phyloP scores from a whole-genome alignment of 2,888 invertebrate species.

The Tachina grossa region DNA sequence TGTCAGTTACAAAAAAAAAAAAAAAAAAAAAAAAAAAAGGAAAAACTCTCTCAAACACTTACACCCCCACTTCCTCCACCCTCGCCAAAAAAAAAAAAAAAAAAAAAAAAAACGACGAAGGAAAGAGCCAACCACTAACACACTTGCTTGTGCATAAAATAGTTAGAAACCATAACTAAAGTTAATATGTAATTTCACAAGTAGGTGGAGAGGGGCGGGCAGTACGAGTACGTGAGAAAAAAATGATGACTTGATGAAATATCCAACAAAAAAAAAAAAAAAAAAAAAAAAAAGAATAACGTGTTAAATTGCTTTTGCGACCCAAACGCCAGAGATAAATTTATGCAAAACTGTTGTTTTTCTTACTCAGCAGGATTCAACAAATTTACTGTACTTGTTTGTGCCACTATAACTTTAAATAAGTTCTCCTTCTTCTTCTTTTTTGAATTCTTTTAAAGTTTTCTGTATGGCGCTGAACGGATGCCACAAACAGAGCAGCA shows the following conservation, averaged over 20 bases:
- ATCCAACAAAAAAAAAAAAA: not conserved
- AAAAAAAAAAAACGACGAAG: too few relatives aligned
- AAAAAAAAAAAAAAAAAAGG: not conserved
- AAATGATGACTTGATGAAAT: constrained; percentile 21
- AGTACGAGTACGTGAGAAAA: not conserved
- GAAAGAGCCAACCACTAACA: constrained; percentile 21
- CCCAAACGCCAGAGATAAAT: not conserved
- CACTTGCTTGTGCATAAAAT: not conserved
- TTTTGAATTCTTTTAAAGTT: constrained; percentile 6
- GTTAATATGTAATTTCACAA: not conserved
- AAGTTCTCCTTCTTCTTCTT: not conserved
- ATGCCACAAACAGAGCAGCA: not conserved
- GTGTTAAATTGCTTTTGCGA: constrained; percentile 67
- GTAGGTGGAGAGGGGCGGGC: not conserved
- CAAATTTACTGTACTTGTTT: constrained; percentile 10
- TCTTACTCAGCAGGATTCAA: constrained; percentile 14
- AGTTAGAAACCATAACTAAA: not conserved
- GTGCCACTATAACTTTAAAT: constrained; percentile 21
- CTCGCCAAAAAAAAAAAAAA: too few relatives aligned
- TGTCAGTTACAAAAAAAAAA: not conserved
- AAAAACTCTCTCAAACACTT: not conserved
- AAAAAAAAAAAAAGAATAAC: constrained; percentile 39
- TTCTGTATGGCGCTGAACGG: not conserved
- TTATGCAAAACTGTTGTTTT: not conserved
- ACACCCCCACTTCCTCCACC: not conserved